These are phyloP conservation scores for Cinclus cinclus DNA, from an alignment of 2,113 vertebrate genomes.

Conservation along the genomic window DNA sequence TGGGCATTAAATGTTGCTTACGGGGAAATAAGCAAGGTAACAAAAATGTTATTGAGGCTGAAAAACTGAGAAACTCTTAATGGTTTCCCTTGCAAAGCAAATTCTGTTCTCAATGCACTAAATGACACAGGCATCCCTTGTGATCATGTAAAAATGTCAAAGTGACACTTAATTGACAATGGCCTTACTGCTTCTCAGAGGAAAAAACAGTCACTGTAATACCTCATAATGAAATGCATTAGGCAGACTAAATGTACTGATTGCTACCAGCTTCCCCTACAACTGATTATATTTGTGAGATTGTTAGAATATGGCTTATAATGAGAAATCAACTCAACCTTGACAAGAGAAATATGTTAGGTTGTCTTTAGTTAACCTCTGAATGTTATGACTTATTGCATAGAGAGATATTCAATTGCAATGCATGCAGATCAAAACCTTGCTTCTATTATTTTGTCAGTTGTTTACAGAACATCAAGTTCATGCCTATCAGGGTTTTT, in stretches of 20 bases:
- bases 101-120: neutral
- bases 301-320: neutral
- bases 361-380: conserved; percentile 45
- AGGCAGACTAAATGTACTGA: neutral
- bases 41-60: neutral
- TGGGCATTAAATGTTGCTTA: neutral
- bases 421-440: neutral
- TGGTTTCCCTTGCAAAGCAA: neutral
- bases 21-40: neutral
- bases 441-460: neutral
- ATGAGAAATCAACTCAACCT: conserved; percentile 35
- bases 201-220: neutral
- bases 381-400: neutral
- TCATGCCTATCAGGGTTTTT: neutral
- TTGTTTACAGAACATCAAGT: neutral
- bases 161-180: neutral
- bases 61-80: neutral
- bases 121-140: neutral
- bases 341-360: neutral
- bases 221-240: neutral
- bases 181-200: neutral
- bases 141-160: neutral
- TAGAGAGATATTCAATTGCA: neutral
- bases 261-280: neutral
- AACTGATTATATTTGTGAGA: neutral